Conservation (phyloP, 1,140 invertebrate genomes). For the Chrysomallon squamiferum region DNA sequence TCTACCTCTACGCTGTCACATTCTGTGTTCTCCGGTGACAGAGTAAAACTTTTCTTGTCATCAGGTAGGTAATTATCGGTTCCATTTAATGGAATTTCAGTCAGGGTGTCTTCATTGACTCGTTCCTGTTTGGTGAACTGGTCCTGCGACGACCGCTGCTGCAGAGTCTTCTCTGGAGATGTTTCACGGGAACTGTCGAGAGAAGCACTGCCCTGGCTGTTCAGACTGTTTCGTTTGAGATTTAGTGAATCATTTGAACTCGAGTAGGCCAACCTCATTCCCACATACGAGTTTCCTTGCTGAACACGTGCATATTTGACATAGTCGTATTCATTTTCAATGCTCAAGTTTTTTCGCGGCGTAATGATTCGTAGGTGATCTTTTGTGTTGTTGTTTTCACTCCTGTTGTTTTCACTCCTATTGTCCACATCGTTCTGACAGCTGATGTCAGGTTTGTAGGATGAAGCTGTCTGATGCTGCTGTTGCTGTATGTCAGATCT, state of each 20-base stretch:
- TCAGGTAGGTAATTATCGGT: slow-evolving; percentile 37
- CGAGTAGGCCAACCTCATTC: slow-evolving; percentile 74
- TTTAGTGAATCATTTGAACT: slow-evolving; percentile 50
- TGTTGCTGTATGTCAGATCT: neutral
- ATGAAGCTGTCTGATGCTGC: no score
- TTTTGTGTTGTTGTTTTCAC: slow-evolving; percentile 5
- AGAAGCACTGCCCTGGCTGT: slow-evolving; percentile 29
- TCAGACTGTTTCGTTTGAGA: slow-evolving; percentile 32
- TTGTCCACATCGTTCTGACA: slow-evolving; percentile 4
- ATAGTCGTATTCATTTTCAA: slow-evolving; percentile 67
- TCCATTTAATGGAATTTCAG: slow-evolving; percentile 56
- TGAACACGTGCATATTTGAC: slow-evolving; percentile 83
- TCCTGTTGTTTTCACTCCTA: neutral
- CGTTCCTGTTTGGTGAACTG: slow-evolving; percentile 24
- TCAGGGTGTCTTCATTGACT: slow-evolving; percentile 56
- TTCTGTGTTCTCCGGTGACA: slow-evolving; percentile 94
- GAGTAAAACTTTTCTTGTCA: slow-evolving; percentile 75
- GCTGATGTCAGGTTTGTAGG: neutral
- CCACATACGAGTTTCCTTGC: slow-evolving; percentile 78
- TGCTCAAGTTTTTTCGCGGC: slow-evolving; percentile 33
- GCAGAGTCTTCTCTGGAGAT: slow-evolving; percentile 44
- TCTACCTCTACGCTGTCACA: slow-evolving; percentile 90
- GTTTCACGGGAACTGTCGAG: slow-evolving; percentile 38
- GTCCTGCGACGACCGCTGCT: slow-evolving; percentile 24
- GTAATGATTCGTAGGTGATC: slow-evolving; percentile 19